Conservation (phyloP, 2,888 invertebrate species). For the Agonopterix subpropinquella region DNA sequence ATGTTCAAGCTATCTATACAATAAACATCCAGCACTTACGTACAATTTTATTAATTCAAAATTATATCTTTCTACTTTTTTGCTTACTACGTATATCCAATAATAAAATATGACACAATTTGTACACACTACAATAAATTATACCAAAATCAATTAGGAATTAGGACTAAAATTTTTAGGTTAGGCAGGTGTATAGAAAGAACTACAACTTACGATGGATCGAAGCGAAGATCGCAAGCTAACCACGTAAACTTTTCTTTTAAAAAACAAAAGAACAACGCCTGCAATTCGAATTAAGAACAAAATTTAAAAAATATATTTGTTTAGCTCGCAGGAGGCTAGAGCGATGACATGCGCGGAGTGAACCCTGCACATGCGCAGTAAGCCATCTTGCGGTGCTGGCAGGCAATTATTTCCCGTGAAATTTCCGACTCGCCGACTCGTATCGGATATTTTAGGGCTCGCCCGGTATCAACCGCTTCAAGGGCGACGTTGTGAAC, state of each 20-base stretch:
- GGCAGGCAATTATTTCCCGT: constrained; percentile 48
- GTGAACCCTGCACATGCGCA: constrained; percentile 42
- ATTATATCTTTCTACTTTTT: no score
- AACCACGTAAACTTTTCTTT: neutral
- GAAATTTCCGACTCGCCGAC: constrained; percentile 54
- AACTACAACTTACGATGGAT: neutral
- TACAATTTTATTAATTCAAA: no score
- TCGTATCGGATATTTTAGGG: constrained; percentile 51
- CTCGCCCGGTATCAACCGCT: constrained; percentile 33
- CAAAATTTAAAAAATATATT: constrained; percentile 28
- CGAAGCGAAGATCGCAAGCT: neutral
- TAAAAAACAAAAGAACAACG: neutral
- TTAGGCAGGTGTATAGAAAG: constrained; percentile 1
- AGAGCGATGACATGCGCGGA: constrained; percentile 48
- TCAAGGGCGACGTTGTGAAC: constrained; percentile 20
- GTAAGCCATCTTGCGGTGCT: constrained; percentile 13
- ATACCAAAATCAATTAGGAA: constrained; percentile 6
- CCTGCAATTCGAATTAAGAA: constrained; percentile 12
- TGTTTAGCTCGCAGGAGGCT: constrained; percentile 37
- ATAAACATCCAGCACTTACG: no score
- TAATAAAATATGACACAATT: no score
- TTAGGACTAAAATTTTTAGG: constrained; percentile 3
- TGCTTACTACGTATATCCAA: no score
- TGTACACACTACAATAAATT: neutral
- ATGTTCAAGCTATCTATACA: no score